Evolutionary conservation across 1,140 invertebrate genomes (phyloP), one percentile per base, ranked within the genome.

Genomic region (Contarinia nasturtii): DNA sequence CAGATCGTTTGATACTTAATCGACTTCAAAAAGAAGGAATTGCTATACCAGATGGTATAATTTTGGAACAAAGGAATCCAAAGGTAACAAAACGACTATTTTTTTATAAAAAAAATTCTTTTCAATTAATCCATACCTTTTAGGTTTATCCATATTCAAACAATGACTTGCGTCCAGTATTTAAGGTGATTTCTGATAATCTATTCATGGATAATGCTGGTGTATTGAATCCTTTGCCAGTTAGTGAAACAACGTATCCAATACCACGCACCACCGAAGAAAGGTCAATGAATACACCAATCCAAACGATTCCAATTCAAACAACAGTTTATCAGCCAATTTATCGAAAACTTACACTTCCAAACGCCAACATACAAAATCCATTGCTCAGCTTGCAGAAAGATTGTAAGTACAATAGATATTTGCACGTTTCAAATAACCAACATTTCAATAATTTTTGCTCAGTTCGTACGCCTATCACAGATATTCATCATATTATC

Each of bases 1-100:
- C 69, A 0, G 74, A 77, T 57, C 68, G 76, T 17, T 57, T 79
- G 17, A 68, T 68, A 15, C 53, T 77, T 21, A 79, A 79, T 57
- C 67, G 69, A 20, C 57, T 77, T 12, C 76, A 77, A 55, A 74
- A 76, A 55, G 72, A 76, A 55, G 76, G 76, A 11, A 73, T 77
- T 20, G 63, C 72, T 0, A 57, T 75, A 20, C 71, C 73, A 3
- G 74, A 78, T 57, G 75, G 75, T 1, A 61, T 75, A 7, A 50
- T 76, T 20, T 58, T 76, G 0, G 68, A 76, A 49, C 63, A 67
- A 49, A 55, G 63, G 14, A 60, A 50, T 53, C 61, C 60, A 2
- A 57, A 67, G 52, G 63, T 61, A 52, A 37, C 10, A 47, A 22
- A 27, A 36, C 7, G 19, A 15, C 49, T 21, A 18, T n/a, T 14